Evolutionary conservation across 2,797 vertebrate species (phyloP).

Genomic region (Sphenopsis melanotis): DNA sequence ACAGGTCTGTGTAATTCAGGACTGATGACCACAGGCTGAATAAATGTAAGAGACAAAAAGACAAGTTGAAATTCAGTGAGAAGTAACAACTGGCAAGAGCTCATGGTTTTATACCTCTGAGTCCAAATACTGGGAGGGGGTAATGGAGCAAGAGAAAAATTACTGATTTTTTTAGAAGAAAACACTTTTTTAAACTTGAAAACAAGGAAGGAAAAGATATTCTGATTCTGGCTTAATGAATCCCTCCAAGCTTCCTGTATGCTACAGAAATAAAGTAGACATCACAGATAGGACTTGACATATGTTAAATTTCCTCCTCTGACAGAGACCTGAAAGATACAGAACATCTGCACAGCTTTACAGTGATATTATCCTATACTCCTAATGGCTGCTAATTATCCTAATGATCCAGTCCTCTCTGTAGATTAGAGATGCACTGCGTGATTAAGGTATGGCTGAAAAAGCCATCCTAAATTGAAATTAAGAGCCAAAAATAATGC

Average conservation of each 20-base stretch:
- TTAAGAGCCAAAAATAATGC: conserved; percentile 9
- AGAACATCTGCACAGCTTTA: conserved; percentile 36
- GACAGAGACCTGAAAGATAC: background rate
- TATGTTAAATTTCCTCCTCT: conserved; percentile 27
- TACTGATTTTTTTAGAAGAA: background rate
- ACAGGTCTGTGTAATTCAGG: background rate
- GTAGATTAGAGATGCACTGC: background rate
- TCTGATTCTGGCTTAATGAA: background rate
- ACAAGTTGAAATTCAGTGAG: background rate
- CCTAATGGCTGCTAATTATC: conserved; percentile 54
- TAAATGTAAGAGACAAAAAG: background rate
- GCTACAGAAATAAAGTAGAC: background rate
- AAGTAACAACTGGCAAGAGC: background rate
- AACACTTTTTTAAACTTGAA: background rate
- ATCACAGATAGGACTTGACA: background rate
- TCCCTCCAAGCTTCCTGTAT: background rate
- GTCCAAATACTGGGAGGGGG: background rate
- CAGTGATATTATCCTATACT: background rate
- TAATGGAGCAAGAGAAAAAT: background rate
- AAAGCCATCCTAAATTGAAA: conserved; percentile 36
- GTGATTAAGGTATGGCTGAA: conserved; percentile 37
- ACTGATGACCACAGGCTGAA: background rate
- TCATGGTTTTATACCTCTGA: background rate
- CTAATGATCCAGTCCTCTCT: conserved; percentile 42
- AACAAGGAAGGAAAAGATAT: background rate